Base-by-base conservation (phyloP, 1,140 invertebrate genomes). In the Drosophila novamexicana region DNA sequence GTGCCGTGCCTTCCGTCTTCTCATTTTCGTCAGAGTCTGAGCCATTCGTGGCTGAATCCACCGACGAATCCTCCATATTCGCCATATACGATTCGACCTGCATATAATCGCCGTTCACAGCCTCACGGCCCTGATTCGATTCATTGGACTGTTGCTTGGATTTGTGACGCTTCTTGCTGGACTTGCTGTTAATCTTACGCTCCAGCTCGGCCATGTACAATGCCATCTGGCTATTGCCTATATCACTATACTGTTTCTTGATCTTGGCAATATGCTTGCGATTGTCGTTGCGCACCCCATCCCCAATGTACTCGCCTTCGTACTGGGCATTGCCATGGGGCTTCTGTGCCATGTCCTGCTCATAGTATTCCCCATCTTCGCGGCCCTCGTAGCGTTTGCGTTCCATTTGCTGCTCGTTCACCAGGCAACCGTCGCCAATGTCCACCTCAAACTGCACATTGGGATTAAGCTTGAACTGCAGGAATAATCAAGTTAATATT, bases 381-480 rank as follows among this genome's bases (percentile, higher is more conserved):
- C 16, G 53, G 8, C 29, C 50, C 2, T 76, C 50, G 12, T 64
- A 62, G 7, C 62, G 65, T 3, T 47, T 52, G 12, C 39, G 72
- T 4, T 75, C 64, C 47, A 63, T 29, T 5, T 58, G 42, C 36
- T 53, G 47, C 14, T 70, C 50, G 47, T 74, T 82, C 0, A 84
- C 71, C 70, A 49, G 56, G 1, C 53, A 42, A 34, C 73, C 65
- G 66, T 92, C 91, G 1, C 91, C 91, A 47, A 92, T 92, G 36
- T 91, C 83, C 18, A 57, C 68, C n/a, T 92, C 91, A 22, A 92
- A 86, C 6, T 86, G 83, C 6, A 85, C 56, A 7, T 64, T 69
- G 0, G 81, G 52, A 62, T 84, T 89, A 0, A 90, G 70, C 32
- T 89, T 77, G 37, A 89, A 88, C 83, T 88, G 52, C 6, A 4